These are phyloP conservation scores for Nyctibius grandis DNA, from an alignment of 2,797 vertebrate species.

Conservation along the genomic window DNA sequence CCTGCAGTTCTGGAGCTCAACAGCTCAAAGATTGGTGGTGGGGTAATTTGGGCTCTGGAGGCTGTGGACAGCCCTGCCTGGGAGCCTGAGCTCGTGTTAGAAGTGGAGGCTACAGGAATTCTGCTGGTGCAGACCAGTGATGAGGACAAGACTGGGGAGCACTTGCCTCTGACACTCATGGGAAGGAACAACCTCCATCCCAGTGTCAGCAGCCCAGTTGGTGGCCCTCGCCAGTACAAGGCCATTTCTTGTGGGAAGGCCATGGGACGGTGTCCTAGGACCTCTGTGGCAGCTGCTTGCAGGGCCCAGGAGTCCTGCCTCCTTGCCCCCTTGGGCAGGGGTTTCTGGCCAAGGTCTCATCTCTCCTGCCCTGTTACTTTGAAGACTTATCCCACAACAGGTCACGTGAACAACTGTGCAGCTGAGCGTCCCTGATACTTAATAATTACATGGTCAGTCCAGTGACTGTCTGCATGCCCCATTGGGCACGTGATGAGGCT, in stretches of 20 bases:
- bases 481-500: constrained; percentile 4
- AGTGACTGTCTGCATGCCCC: not conserved
- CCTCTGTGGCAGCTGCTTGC: not conserved
- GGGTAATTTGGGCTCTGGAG: not conserved
- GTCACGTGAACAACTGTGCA: not conserved
- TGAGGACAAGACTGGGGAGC: not conserved
- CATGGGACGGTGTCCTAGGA: not conserved
- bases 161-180: rapidly evolving
- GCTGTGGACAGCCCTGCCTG: not conserved
- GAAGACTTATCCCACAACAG: not conserved
- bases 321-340: not conserved
- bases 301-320: not conserved
- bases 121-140: not conserved
- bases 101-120: not conserved
- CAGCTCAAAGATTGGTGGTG: not conserved
- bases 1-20: not conserved
- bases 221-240: not conserved
- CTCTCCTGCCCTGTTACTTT: not conserved
- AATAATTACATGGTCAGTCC: not conserved
- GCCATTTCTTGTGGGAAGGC: not conserved
- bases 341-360: not conserved
- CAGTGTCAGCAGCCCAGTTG: rapidly evolving
- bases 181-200: not conserved
- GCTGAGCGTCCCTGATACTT: not conserved
- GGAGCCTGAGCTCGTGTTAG: not conserved